Conservation (phyloP, 2,113 vertebrate species). For the Tragulus kanchil region DNA sequence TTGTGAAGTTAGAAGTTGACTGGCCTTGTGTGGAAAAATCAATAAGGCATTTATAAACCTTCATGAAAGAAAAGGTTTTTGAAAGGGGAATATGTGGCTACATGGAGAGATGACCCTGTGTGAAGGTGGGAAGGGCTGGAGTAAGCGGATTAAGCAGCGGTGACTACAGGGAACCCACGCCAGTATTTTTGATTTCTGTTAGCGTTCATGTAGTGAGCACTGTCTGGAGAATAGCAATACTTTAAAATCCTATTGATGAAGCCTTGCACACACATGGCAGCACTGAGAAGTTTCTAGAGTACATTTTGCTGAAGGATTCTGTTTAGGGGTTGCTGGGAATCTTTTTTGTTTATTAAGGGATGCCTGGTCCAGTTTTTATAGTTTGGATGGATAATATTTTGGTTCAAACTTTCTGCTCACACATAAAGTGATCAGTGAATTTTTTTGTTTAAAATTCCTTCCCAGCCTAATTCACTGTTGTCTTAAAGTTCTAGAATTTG, state of each 20-base stretch:
- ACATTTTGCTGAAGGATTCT: background rate
- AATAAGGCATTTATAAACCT: constrained; percentile 82
- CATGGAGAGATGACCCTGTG: constrained; percentile 79
- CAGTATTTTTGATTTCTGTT: constrained; percentile 81
- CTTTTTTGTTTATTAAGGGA: constrained; percentile 36
- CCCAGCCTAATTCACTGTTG: background rate
- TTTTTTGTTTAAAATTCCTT: constrained; percentile 49
- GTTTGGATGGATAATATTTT: constrained; percentile 1
- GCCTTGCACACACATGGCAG: background rate
- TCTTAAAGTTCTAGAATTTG: background rate
- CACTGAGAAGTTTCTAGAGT: constrained; percentile 13
- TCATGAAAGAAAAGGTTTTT: constrained; percentile 79
- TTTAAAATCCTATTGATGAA: constrained; percentile 65
- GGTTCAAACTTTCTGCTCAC: background rate
- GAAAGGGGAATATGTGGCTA: constrained; percentile 77
- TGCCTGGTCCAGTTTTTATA: background rate
- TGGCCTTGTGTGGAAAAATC: constrained; percentile 81
- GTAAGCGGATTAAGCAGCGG: constrained; percentile 78
- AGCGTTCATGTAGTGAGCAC: constrained; percentile 60
- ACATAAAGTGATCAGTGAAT: background rate
- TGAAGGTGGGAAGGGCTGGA: constrained; percentile 78
- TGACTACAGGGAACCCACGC: constrained; percentile 74
- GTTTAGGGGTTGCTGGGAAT: background rate
- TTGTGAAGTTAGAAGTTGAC: constrained; percentile 80
- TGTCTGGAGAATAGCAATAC: constrained; percentile 74